A percentile compares a stretch with the other conserved stretches of the same genome.
Conservation (phyloP, 2,888 invertebrate species). For the Rapana venosa region DNA sequence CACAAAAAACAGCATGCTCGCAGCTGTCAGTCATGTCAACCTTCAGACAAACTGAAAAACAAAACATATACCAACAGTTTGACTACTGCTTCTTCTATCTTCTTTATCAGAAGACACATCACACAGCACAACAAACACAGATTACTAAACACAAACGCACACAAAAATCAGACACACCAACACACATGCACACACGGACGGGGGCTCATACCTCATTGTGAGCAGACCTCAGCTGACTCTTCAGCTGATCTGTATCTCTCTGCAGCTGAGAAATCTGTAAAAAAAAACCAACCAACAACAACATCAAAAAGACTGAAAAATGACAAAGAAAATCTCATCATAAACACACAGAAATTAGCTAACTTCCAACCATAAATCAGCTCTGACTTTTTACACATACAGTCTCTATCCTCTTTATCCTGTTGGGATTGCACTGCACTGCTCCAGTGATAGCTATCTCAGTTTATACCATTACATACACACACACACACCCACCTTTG, state of each 20-base stretch:
- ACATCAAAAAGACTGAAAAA: background rate
- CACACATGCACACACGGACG: background rate
- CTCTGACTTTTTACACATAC: background rate
- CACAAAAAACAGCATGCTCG: too few species aligned
- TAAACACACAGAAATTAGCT: background rate
- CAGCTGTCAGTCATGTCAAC: too few species aligned
- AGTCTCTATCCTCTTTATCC: background rate
- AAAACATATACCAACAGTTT: too few species aligned
- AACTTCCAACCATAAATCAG: background rate
- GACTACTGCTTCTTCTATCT: too few species aligned
- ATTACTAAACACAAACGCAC: background rate
- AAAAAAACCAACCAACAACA: background rate
- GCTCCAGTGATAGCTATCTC: too few species aligned
- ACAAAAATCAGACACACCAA: background rate
- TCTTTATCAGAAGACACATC: background rate
- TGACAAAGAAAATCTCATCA: background rate
- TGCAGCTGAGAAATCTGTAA: conserved; percentile 69
- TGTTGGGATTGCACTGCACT: too few species aligned
- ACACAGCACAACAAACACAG: background rate
- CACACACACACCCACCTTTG: too few species aligned
- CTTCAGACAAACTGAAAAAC: too few species aligned
- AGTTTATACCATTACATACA: too few species aligned
- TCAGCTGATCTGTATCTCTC: conserved; percentile 70
- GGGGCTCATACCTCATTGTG: conserved; percentile 64
- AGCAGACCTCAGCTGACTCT: conserved; percentile 63